Base-by-base conservation (phyloP, 2,888 invertebrate species). In the Dascillus cervinus region DNA sequence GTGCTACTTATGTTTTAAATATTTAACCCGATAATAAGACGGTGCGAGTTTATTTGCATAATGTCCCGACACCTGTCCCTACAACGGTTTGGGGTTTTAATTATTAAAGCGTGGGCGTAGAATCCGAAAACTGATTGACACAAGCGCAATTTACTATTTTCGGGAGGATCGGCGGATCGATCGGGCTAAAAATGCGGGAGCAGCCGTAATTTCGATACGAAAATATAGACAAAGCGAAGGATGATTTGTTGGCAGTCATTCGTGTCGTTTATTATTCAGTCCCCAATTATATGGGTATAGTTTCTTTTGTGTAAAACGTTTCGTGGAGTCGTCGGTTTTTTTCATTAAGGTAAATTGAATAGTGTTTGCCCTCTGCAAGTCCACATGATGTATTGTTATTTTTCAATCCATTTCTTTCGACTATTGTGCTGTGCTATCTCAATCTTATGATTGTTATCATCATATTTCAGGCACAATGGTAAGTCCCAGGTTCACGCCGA, bases 1-100 rank as follows among this genome's bases (percentile, higher is more conserved):
- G 64, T 64, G 62, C 62, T 62, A 62, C 59, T 65, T 64, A 62
- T 43, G 57, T 53, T 53, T 59, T 64, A 59, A 64, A 65, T 65
- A 65, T 65, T 65, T 64, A 62, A 62, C 52, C 49, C 53, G 58
- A 58, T 64, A 64, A 65, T 64, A 54, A 60, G 59, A 52, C 47
- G 53, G 55, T 55, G 41, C 44, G 44, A 39, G 43, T 36, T 44
- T 58, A 59, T 64, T 62, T 61, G 56, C 58, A 58, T 61, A 60
- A 60, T 55, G 49, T 52, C 17, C 51, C 52, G 56, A 58, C 61
- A 62, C 60, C 60, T 62, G 62, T 59, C 54, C 40, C 33, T 33
- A 24, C 12, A 24, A n/a, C n/a, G n/a, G n/a, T n/a, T n/a, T n/a
- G n/a, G n/a, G n/a, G n/a, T n/a, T n/a, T 36, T 39, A 39, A 39